These are phyloP conservation scores for Schizopygopsis malacanthus DNA, from an alignment of 2,797 vertebrate genomes.

Conservation along the genomic window DNA sequence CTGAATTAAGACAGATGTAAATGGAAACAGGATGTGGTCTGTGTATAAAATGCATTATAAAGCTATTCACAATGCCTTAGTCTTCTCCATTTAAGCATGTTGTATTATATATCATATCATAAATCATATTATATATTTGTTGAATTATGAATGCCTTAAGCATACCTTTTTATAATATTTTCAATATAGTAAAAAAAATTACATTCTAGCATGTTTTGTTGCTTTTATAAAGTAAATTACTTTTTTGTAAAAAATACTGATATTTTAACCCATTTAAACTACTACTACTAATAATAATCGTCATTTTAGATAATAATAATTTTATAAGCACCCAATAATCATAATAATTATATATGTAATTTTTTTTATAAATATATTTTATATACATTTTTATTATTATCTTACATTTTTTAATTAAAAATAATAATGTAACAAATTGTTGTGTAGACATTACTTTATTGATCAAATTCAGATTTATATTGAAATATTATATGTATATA, in stretches of 20 bases:
- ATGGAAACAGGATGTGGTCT: neutral
- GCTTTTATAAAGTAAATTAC: neutral
- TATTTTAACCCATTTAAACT: neutral
- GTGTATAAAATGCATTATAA: neutral
- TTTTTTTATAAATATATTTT: neutral
- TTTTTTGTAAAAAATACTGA: neutral
- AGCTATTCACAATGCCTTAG: neutral
- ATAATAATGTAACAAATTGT: neutral
- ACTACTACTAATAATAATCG: neutral
- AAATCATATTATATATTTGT: neutral
- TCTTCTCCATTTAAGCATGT: neutral
- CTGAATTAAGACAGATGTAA: conserved; percentile 20
- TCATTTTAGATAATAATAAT: neutral
- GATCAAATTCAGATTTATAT: neutral
- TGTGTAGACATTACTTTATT: neutral
- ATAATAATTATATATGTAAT: neutral
- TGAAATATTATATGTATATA: neutral
- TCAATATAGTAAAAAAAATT: neutral
- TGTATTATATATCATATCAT: neutral
- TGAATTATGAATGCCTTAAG: neutral
- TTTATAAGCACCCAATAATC: neutral
- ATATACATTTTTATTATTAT: neutral
- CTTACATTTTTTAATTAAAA: neutral
- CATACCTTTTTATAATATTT: neutral
- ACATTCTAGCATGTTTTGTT: neutral